These are phyloP conservation scores for Erythrocebus patas DNA, from an alignment of 2,113 vertebrate genomes.

Conservation along the genomic window DNA sequence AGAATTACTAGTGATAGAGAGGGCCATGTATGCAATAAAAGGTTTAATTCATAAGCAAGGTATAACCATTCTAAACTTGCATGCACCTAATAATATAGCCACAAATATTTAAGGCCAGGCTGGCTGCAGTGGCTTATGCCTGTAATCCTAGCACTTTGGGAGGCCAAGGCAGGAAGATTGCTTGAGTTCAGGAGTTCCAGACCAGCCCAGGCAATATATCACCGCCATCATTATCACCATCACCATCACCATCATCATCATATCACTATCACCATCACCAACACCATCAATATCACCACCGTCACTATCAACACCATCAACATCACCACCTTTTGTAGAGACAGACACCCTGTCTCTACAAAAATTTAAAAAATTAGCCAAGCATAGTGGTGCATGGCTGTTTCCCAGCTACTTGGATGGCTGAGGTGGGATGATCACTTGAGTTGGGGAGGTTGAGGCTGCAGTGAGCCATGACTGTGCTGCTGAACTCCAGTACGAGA, in stretches of 20 bases:
- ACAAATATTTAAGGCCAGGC: not conserved
- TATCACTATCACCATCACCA: too few species aligned
- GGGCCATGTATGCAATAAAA: too few species aligned
- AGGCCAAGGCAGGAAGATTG: not conserved
- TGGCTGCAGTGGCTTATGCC: too few species aligned
- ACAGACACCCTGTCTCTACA: not conserved
- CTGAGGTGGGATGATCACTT: not conserved
- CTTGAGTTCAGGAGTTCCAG: not conserved
- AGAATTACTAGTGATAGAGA: not conserved
- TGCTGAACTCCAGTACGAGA: not conserved
- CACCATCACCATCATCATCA: too few species aligned
- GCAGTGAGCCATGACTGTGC: not conserved
- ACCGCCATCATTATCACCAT: too few species aligned
- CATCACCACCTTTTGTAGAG: too few species aligned
- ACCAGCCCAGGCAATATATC: not conserved
- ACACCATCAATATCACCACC: too few species aligned
- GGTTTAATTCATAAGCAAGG: not conserved
- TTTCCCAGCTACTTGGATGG: not conserved
- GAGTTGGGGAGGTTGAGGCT: not conserved
- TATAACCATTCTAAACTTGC: not conserved
- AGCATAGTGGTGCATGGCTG: not conserved
- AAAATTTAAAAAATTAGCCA: not conserved
- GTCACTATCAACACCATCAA: too few species aligned
- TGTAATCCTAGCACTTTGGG: too few species aligned
- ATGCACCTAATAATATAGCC: not conserved